phyloP scores from a whole-genome alignment of 2,113 vertebrate species.

The Mus pahari region DNA sequence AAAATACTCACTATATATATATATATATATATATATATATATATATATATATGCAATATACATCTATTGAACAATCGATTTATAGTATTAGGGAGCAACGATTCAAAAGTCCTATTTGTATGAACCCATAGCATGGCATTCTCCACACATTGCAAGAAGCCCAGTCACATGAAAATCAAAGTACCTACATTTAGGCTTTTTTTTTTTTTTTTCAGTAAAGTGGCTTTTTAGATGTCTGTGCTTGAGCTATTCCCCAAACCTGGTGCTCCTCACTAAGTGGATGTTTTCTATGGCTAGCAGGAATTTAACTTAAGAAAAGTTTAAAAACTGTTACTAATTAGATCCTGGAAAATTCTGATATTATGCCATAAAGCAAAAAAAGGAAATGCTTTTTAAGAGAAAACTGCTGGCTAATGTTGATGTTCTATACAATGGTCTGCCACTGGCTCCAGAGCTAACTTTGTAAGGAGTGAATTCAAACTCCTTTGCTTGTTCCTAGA shows the following conservation, averaged over 20 bases:
- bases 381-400: slow-evolving; percentile 75
- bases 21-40: no score
- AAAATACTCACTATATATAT: neutral
- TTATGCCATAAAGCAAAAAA: slow-evolving; percentile 70
- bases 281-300: slow-evolving; percentile 22
- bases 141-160: neutral
- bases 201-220: neutral
- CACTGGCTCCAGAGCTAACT: slow-evolving; percentile 81
- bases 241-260: neutral
- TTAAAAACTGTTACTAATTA: slow-evolving; percentile 76
- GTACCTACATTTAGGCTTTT: neutral
- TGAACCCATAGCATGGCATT: neutral
- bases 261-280: neutral
- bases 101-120: slow-evolving; percentile 1
- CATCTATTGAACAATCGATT: neutral
- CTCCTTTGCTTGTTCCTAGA: slow-evolving; percentile 79
- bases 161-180: neutral
- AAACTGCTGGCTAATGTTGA: slow-evolving; percentile 80
- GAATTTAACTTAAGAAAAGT: slow-evolving; percentile 32
- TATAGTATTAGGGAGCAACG: neutral
- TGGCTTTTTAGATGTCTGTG: slow-evolving; percentile 30
- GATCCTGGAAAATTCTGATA: slow-evolving; percentile 78
- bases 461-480: slow-evolving; percentile 83
- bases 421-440: slow-evolving; percentile 78
- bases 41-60: neutral